Percentiles rank a stretch among this genome's conserved stretches.
Conservation (phyloP, 2,888 invertebrate genomes). For the Melanchra persicariae region DNA sequence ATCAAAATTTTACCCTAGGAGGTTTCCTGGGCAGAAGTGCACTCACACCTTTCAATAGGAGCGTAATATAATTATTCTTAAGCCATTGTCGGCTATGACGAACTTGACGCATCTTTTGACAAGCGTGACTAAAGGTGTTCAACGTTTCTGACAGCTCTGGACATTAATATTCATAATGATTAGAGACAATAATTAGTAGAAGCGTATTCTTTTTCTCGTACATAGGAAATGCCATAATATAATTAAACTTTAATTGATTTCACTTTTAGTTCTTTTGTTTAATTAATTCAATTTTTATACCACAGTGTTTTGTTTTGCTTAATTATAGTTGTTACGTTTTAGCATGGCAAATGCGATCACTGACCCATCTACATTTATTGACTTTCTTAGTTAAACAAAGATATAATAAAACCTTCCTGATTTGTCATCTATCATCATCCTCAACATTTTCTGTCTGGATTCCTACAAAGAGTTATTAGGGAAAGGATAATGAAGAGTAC, state of each 20-base stretch:
- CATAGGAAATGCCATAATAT: background rate
- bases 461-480: too few species aligned
- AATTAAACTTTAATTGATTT: conserved; percentile 34
- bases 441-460: too few species aligned
- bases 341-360: too few species aligned
- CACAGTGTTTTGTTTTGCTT: background rate
- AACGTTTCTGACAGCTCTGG: conserved; percentile 22
- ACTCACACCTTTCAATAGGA: conserved; percentile 9
- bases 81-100: background rate
- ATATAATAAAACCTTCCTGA: too few species aligned
- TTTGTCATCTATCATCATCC: too few species aligned
- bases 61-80: conserved; percentile 12
- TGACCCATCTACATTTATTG: too few species aligned
- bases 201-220: conserved; percentile 14
- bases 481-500: too few species aligned
- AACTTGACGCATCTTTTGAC: conserved; percentile 27
- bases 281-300: background rate
- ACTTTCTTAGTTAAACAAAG: too few species aligned
- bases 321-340: background rate
- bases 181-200: conserved; percentile 38
- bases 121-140: conserved; percentile 28
- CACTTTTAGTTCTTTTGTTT: conserved; percentile 22
- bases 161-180: conserved; percentile 39
- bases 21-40: background rate
- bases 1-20: too few species aligned